Percentiles rank a stretch among this genome's conserved stretches.
Conservation (phyloP, 2,113 vertebrate species). For the Prunella fulvescens region DNA sequence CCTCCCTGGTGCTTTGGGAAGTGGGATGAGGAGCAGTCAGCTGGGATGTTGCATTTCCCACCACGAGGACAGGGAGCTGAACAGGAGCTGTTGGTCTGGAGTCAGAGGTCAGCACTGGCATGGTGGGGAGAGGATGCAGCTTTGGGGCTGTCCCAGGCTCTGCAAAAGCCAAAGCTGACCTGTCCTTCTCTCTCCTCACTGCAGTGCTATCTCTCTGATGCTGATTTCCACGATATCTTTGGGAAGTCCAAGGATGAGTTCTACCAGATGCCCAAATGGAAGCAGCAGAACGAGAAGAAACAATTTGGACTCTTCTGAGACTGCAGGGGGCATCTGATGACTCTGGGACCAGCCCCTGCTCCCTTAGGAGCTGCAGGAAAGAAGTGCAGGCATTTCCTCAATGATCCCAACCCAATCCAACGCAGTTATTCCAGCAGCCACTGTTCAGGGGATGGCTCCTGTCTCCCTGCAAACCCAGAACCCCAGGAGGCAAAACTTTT, state of each 20-base stretch:
- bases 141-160: not conserved
- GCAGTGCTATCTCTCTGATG: conserved; percentile 84
- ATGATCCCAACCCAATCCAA: not conserved
- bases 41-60: not conserved
- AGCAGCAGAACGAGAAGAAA: conserved; percentile 87
- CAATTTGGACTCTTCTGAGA: conserved; percentile 85
- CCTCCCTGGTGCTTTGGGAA: not conserved
- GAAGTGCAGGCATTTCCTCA: not conserved
- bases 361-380: not conserved
- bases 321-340: not conserved
- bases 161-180: not conserved
- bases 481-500: not conserved
- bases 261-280: conserved; percentile 86
- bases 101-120: not conserved
- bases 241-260: conserved; percentile 83
- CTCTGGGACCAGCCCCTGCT: not conserved
- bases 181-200: not conserved
- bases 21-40: not conserved
- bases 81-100: not conserved
- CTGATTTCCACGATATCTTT: conserved; percentile 82
- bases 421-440: not conserved
- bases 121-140: not conserved
- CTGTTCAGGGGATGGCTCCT: not conserved
- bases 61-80: not conserved
- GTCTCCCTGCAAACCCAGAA: not conserved